Evolutionary conservation across 2,113 vertebrate genomes (phyloP), one percentile per base, ranked within the genome.

Genomic region (Spheniscus mendiculus): DNA sequence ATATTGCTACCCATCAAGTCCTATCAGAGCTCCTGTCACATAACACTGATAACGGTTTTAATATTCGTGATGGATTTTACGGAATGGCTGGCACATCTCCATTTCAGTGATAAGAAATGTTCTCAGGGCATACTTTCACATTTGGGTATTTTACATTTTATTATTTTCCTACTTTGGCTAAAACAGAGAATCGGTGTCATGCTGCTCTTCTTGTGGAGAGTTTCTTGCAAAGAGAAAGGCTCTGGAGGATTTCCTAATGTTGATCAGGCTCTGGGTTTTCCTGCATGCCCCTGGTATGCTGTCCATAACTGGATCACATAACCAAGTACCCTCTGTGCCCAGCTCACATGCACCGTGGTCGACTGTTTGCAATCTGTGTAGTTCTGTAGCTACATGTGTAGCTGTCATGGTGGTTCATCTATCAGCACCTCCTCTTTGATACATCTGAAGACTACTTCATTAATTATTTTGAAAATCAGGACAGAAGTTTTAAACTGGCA

Each of bases 61-160:
- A 94, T 87, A 91, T 74, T 87, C 3, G 0, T 56, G 84, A 83
- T 83, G 53, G 65, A 87, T 96, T 87, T 91, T 87, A 87, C 2
- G 4, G 91, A 95, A 87, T 30, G 26, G 61, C 42, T 95, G 69
- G 47, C 69, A 93, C 23, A 82, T 65, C 73, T 94, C 52, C 19
- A 74, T 87, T 85, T 85, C 73, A 90, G 58, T 32, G 49, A 94
- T 56, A 87, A 90, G 81, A 91, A 93, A 82, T 76, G 44, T 76
- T 44, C 61, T 97, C 4, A 7, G 44, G 65, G 84, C 52, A 40
- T 11, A 30, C 23, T 89, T 63, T 67, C 70, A 47, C 27, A 29
- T 87, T 87, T 45, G 17, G 16, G 21, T 59, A 53, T 61, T 94
- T 91, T 91, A 34, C 4, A 20, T 67, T 84, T 84, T 63, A 27